Conservation (phyloP, 2,888 invertebrate genomes). For the Phortica okadai region DNA sequence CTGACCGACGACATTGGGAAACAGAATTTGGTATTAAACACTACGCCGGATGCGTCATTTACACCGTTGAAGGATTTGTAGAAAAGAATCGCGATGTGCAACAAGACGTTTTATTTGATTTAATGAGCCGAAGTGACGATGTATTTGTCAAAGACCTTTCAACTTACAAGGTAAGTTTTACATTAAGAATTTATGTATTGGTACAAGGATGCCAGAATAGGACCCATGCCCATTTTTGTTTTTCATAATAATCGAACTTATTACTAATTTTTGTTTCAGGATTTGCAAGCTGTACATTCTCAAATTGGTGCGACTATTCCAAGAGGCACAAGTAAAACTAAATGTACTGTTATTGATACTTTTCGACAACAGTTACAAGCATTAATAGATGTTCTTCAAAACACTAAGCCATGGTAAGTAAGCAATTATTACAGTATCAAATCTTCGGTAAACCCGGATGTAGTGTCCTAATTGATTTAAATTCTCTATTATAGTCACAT, state of each 20-base stretch:
- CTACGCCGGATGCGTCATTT: constrained; percentile 93
- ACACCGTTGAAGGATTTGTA: constrained; percentile 88
- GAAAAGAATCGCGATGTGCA: constrained; percentile 95
- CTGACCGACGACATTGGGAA: constrained; percentile 92
- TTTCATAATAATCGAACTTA: no score
- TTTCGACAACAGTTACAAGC: constrained; percentile 92
- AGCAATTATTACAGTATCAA: neutral
- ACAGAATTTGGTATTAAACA: constrained; percentile 92
- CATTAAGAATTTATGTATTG: neutral
- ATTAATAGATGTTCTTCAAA: constrained; percentile 91
- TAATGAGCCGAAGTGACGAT: constrained; percentile 89
- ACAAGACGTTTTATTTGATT: constrained; percentile 94
- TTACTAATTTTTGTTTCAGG: constrained; percentile 74
- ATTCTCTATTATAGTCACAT: no score
- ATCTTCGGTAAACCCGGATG: no score
- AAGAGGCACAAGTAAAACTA: constrained; percentile 91
- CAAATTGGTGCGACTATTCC: constrained; percentile 79
- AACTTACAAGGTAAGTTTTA: constrained; percentile 80
- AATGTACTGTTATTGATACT: constrained; percentile 92
- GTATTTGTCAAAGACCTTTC: constrained; percentile 88
- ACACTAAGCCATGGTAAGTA: constrained; percentile 90
- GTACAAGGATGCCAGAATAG: neutral
- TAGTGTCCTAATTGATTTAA: no score
- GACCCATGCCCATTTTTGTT: no score
- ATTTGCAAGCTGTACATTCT: constrained; percentile 67